phyloP scores from a whole-genome alignment of 1,140 invertebrate species.

The Drosophila kurseongensis region DNA sequence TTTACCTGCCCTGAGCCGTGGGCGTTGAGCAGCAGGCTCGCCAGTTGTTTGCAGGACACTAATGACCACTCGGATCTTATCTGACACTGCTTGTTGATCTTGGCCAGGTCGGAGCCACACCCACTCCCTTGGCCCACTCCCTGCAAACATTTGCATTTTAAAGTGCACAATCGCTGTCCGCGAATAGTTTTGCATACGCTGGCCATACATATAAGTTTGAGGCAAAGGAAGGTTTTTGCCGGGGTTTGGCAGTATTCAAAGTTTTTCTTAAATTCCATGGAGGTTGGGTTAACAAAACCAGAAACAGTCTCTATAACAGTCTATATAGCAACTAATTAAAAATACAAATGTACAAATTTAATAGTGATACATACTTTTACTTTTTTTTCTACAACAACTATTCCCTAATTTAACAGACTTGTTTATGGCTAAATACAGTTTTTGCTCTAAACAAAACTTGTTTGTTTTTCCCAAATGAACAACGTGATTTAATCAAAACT shows the following conservation, averaged over 20 bases:
- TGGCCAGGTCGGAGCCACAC: constrained; percentile 9
- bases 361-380: too few species aligned
- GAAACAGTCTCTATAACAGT: too few species aligned
- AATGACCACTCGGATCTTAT: constrained; percentile 80
- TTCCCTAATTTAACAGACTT: too few species aligned
- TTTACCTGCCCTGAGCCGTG: constrained; percentile 2
- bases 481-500: too few species aligned
- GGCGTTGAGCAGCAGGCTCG: constrained; percentile 33
- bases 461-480: too few species aligned
- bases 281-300: not conserved
- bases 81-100: constrained; percentile 49
- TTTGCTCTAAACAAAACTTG: too few species aligned
- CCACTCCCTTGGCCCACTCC: not conserved
- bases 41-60: constrained; percentile 72
- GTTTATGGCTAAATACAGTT: too few species aligned
- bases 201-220: constrained; percentile 37
- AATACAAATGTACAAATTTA: too few species aligned
- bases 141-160: constrained; percentile 35
- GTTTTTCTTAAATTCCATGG: not conserved
- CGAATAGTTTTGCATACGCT: constrained; percentile 54
- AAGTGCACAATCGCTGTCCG: constrained; percentile 44
- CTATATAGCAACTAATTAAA: too few species aligned
- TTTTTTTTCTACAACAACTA: too few species aligned
- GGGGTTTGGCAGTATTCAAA: not conserved
- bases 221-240: not conserved